Evolutionary conservation across 64 coral and sea anemone species (phyloP), one percentile per base, ranked within the genome.

Genomic region (Montipora sp.): DNA sequence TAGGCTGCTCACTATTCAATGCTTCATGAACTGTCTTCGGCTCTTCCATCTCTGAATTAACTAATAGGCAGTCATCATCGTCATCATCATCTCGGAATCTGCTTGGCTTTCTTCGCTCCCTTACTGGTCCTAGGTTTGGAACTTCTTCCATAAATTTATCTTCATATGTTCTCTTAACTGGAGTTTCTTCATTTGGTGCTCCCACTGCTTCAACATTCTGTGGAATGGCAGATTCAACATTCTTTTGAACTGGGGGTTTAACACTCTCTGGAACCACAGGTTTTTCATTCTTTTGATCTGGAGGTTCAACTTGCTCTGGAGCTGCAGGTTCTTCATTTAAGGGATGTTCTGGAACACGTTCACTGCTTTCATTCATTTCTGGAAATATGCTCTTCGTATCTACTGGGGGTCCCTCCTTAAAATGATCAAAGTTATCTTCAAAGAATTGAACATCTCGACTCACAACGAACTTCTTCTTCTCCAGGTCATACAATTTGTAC

Each of bases 61-160:
- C 70, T 44, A 83, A 47, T 53, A 75, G 70, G 80, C 89, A 91
- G 61, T 83, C 89, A 59, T 91, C 59, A 63, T 63, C 59, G 1
- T 63, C 59, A 63, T 63, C 78, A 79, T 91, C 65, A 79, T 91
- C 80, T 60, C 23, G 15, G 61, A 73, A 83, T 79, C 46, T 91
- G 70, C 15, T 83, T 83, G 23, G 4, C 47, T 23, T 70, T 83
- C 89, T 83, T 73, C 65, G 63, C 80, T 91, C n/a, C 70, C 89
- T 91, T 20, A 83, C 89, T 91, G 89, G 79, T 83, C 79, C 46
- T 65, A 91, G 51, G 60, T 93, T 58, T 92, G 77, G 74, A 76
- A 95, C 89, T 95, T 92, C 77, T 89, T 92, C 94, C 88, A 90
- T 80, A 48, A 90, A 90, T 47, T 36, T 47, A 53, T 90, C 88